Evolutionary conservation across 2,888 invertebrate genomes (phyloP), one percentile per base, ranked within the genome.

Genomic region (Agonum fuliginosum): DNA sequence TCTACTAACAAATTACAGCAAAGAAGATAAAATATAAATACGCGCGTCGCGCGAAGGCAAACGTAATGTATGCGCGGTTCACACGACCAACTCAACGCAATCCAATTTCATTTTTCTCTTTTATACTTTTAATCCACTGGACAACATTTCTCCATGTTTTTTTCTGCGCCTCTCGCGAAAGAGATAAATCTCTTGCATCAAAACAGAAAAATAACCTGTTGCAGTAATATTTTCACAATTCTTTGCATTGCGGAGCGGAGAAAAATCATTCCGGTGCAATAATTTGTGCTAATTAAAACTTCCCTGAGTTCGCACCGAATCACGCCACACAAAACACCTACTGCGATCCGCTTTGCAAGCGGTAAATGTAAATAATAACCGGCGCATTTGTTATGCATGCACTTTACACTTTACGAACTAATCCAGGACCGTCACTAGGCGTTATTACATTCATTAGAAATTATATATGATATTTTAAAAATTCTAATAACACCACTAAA

Each of bases 211-310:
- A 71, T 71, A 17, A 17, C 30, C 17, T 22, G 17, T n/a, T 30
- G 48, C 3, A 67, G 37, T n/a, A 71, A 71, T 71, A 71, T 71
- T 71, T 46, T 51, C 71, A 30, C 30, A 51, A 70, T 65, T 65
- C 65, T 65, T 58, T 34, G 30, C n/a, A n/a, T n/a, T n/a, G n/a
- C n/a, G n/a, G n/a, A n/a, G n/a, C 12, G 30, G 37, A 37, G 51
- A 71, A 71, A 71, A 71, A 71, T 71, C 51, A 30, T 54, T 74
- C 43, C 43, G 62, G 22, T 24, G 74, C 43, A 74, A 74, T 74
- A 74, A 74, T 74, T 74, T 74, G 74, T 58, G 65, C 37, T 74
- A 74, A 74, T 74, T 74, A 74, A 74, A 74, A 74, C 27, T 65
- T 74, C 27, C 74, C 62, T 46, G 62, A 17, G 37, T 43, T 62